Conservation (phyloP, 2,797 vertebrate genomes). For the Periophthalmus magnuspinnatus region DNA sequence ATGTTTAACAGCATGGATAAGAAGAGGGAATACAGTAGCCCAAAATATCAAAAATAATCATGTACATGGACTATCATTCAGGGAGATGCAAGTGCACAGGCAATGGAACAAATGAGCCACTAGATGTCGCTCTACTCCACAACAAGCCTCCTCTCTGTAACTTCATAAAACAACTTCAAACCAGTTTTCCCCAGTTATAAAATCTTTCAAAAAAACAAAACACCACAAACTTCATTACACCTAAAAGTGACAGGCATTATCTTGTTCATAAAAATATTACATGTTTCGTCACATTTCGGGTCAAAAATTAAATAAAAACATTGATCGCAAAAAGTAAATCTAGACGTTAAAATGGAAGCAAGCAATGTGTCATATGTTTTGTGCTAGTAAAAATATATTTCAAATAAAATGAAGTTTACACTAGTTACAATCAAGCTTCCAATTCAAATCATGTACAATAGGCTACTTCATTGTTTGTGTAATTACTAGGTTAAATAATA, state of each 20-base stretch:
- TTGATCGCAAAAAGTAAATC: conserved; percentile 42
- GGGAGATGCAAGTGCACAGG: conserved; percentile 20
- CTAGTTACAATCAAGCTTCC: conserved; percentile 50
- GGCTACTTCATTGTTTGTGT: conserved; percentile 37
- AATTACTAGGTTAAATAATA: conserved; percentile 65
- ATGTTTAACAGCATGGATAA: conserved; percentile 58
- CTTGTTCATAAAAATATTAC: conserved; percentile 26
- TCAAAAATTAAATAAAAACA: conserved; percentile 27
- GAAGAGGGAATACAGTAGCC: conserved; percentile 73
- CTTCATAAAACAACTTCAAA: conserved; percentile 12
- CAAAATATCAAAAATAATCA: conserved; percentile 49
- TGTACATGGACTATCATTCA: conserved; percentile 56
- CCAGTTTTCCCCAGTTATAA: neutral
- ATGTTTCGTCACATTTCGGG: conserved; percentile 34
- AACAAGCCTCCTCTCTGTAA: neutral
- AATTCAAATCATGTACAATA: conserved; percentile 44
- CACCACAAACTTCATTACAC: conserved; percentile 14
- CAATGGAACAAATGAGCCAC: conserved; percentile 34
- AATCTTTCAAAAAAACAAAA: neutral
- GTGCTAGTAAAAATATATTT: conserved; percentile 45
- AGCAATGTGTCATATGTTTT: conserved; percentile 9
- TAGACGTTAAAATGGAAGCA: conserved; percentile 30
- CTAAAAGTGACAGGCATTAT: conserved; percentile 19
- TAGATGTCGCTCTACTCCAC: conserved; percentile 64
- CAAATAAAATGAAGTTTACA: conserved; percentile 38